Base-by-base conservation (phyloP, 2,888 invertebrate genomes). In the Cryptocephalus moraei region DNA sequence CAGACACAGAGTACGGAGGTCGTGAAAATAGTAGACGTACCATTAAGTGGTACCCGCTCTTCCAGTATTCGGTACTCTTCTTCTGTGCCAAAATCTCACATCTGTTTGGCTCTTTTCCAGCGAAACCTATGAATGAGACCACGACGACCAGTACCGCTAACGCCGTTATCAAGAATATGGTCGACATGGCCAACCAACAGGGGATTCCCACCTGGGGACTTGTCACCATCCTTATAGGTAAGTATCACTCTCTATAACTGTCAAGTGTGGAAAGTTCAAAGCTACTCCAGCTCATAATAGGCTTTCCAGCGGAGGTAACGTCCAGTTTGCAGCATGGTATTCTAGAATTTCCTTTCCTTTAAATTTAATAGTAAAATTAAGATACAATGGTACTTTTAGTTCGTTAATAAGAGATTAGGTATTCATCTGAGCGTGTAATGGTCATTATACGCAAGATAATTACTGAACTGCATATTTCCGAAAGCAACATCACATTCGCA, bases 151-250 rank as follows among this genome's bases (percentile, higher is more conserved):
- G 49, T 33, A 44, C 49, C 34, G 12, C n/a, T 40, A 32, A 32
- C 11, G 42, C 31, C 4, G 42, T 13, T 22, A 32, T 43, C 12
- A 22, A 34, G 9, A 11, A 43, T 2, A 49, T 58, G 9, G 57
- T 60, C 2, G 48, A 51, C 8, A 42, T 59, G n/a, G 58, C 56
- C 8, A 56, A 80, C 51, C 82, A 81, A 62, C 80, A 85, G 66
- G 86, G 88, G 54, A 80, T 91, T 67, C 87, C 90, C 55, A 78
- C 84, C 61, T 91, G 90, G 89, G 88, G 83, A 52, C 75, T 91
- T 50, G 86, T 90, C 48, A 84, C 89, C 59, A 88, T 91, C 65
- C 78, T 88, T 59, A 86, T 89, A 66, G 86, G 89, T 86, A 72
- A 72, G 70, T 58, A n/a, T 10, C 12, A 6, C 3, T 6, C 3